phyloP scores from a whole-genome alignment of 2,888 invertebrate genomes.

The Agapostemon virescens region DNA sequence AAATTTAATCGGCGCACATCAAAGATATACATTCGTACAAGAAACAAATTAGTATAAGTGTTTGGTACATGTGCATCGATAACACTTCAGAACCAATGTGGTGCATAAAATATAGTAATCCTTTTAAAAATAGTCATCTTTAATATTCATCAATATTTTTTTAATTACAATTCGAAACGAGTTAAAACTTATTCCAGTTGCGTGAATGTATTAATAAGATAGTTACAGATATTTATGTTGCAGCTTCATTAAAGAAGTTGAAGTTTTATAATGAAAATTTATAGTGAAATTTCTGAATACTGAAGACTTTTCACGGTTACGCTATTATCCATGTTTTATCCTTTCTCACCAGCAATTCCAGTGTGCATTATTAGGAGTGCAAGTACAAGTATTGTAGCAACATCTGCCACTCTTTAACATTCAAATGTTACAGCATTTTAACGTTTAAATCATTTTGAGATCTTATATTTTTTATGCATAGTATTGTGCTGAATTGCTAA shows the following conservation, averaged over 20 bases:
- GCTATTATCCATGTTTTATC: slow-evolving; percentile 44
- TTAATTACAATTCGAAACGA: neutral
- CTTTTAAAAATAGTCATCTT: neutral
- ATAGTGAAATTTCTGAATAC: slow-evolving; percentile 18
- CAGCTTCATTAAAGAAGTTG: slow-evolving; percentile 17
- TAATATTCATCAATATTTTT: neutral
- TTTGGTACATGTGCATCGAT: neutral
- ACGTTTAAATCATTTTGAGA: slow-evolving; percentile 43
- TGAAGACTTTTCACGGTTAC: slow-evolving; percentile 43
- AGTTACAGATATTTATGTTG: slow-evolving; percentile 23
- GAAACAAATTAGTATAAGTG: neutral
- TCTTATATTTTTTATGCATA: slow-evolving; percentile 54
- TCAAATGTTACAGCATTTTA: slow-evolving; percentile 44
- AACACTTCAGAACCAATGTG: neutral
- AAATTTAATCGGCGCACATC: neutral
- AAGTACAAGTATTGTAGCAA: slow-evolving; percentile 37
- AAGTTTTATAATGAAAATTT: slow-evolving; percentile 21
- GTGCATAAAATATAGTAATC: neutral
- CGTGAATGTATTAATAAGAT: slow-evolving; percentile 20
- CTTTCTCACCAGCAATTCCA: slow-evolving; percentile 40
- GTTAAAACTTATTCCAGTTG: neutral
- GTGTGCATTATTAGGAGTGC: slow-evolving; percentile 39
- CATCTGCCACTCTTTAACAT: slow-evolving; percentile 48
- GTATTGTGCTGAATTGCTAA: slow-evolving; percentile 49
- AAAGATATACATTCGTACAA: neutral